Evolutionary conservation across 2,888 invertebrate genomes (phyloP).

Genomic region (Ichneumon xanthorius): DNA sequence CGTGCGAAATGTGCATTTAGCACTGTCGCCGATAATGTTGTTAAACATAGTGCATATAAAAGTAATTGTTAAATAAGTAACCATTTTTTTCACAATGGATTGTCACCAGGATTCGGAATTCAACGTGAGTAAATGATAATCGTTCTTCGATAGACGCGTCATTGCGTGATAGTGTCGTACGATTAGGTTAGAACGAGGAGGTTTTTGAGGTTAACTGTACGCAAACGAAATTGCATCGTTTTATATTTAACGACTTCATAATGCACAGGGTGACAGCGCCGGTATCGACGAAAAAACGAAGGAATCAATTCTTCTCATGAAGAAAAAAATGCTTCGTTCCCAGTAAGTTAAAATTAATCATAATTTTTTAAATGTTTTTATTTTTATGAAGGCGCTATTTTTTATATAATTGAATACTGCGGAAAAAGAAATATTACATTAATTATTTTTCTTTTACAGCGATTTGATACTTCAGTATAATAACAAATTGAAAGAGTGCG

Average conservation of each 20-base stretch:
- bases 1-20: slow-evolving; percentile 9
- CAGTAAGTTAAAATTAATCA: slow-evolving; percentile 73
- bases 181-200: slow-evolving; percentile 45
- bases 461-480: slow-evolving; percentile 76
- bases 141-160: neutral
- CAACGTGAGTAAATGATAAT: slow-evolving; percentile 47
- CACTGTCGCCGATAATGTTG: slow-evolving; percentile 11
- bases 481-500: slow-evolving; percentile 76
- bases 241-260: neutral
- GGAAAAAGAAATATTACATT: neutral
- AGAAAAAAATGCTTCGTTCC: slow-evolving; percentile 75
- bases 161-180: neutral
- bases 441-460: slow-evolving; percentile 69
- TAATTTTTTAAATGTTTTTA: neutral
- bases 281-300: slow-evolving; percentile 69
- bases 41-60: neutral
- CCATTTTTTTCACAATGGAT: slow-evolving; percentile 43
- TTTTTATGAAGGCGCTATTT: slow-evolving; percentile 47
- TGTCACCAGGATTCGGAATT: slow-evolving; percentile 41
- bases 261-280: slow-evolving; percentile 69
- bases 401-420: slow-evolving; percentile 41
- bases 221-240: slow-evolving; percentile 2
- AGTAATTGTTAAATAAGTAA: neutral
- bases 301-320: slow-evolving; percentile 73
- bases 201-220: slow-evolving; percentile 8